Conservation (phyloP, 2,888 invertebrate species). For the Pachycephus smyrnensis region DNA sequence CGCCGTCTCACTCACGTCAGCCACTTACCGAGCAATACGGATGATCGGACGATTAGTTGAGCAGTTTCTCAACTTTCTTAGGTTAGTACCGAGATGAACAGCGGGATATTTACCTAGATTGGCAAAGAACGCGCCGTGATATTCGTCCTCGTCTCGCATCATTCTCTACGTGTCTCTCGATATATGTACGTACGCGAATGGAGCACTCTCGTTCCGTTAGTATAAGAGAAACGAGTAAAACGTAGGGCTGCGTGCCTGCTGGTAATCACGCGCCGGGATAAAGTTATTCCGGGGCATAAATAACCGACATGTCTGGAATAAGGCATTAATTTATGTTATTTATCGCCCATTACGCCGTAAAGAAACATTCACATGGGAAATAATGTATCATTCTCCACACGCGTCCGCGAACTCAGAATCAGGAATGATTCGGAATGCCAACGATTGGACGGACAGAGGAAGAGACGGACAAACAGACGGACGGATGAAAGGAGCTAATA, state of each 20-base stretch:
- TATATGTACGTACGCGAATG: not conserved
- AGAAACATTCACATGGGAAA: slow-evolving; percentile 65
- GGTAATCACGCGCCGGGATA: slow-evolving; percentile 65
- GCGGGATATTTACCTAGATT: not conserved
- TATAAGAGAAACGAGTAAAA: slow-evolving; percentile 20
- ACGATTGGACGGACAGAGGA: slow-evolving; percentile 2
- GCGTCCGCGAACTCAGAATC: slow-evolving; percentile 56
- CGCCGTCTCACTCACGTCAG: not conserved
- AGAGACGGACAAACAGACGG: not conserved
- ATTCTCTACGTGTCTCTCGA: not conserved
- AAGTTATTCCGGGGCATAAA: slow-evolving; percentile 66
- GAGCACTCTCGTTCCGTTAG: not conserved
- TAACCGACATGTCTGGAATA: slow-evolving; percentile 65
- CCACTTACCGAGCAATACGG: not conserved
- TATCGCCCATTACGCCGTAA: slow-evolving; percentile 65
- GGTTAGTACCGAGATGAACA: not conserved
- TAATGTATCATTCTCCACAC: slow-evolving; percentile 66
- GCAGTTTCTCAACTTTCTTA: not conserved
- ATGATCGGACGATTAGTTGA: not conserved
- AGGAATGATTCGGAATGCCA: slow-evolving; percentile 59
- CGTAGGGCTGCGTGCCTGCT: slow-evolving; percentile 61
- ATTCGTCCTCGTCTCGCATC: not conserved
- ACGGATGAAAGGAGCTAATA: slow-evolving; percentile 22
- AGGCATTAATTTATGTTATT: slow-evolving; percentile 67
- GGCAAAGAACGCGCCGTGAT: not conserved